Evolutionary conservation across 1,140 invertebrate species (phyloP), one percentile per base, ranked within the genome.

Genomic region (Steinernema feltiae): DNA sequence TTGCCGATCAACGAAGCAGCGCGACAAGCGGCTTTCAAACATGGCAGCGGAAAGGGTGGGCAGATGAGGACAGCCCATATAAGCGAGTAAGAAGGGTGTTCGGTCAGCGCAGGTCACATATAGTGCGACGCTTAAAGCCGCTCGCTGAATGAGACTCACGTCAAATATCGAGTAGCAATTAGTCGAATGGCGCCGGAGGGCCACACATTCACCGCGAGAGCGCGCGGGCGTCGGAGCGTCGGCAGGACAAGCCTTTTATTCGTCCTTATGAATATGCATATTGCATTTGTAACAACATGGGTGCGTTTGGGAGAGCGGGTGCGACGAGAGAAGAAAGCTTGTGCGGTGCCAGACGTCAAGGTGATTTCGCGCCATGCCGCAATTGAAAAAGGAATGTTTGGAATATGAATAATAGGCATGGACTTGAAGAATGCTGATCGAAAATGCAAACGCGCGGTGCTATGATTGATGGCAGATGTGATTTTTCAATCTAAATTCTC

Each of bases 81-180:
- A 18, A 41, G 35, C 7, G 18, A 41, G 35, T 18, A 41, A 41
- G 35, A 41, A 18, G 7, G 7, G 18, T 41, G 35, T 41, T 41
- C 18, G 35, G 35, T 41, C 35, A 41, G 35, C 35, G 35, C 35
- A 63, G 53, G 53, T 63, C 53, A n/a, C n/a, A 63, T 63, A 63
- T 63, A n/a, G 53, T 41, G 35, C 18, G 35, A 41, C 53, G 53
- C 53, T n/a, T 15, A 63, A 27, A 17, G 53, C 53, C 15, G 12
- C 18, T 41, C 35, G 18, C 35, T 41, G 35, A 41, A 7, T 63
- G 15, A 63, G 53, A 27, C 15, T 15, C 53, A 63, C 53, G 53
- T 63, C 53, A 63, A 63, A 63, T 63, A 63, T 63, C 53, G 53
- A 63, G 53, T 63, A 63, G 53, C 53, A 63, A 63, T 63, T 63